Conservation (phyloP, 2,797 vertebrate genomes). For the Hafferia zeledoni region DNA sequence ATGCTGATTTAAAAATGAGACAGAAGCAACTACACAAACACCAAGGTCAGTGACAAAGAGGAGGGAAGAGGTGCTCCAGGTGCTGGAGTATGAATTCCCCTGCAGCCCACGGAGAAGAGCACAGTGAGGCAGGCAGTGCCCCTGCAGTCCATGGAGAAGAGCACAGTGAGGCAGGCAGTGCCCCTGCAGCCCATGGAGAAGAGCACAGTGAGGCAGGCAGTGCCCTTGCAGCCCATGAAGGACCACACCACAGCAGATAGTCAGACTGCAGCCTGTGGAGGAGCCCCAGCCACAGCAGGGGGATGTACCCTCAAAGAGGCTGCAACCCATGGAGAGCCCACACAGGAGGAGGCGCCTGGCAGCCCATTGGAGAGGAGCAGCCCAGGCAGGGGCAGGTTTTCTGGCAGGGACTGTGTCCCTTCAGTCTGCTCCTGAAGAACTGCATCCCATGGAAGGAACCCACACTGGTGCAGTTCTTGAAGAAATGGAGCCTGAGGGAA, state of each 20-base stretch:
- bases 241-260: too few species aligned
- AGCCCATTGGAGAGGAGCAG: not conserved
- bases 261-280: too few species aligned
- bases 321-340: too few species aligned
- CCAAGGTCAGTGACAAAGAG: not conserved
- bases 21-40: not conserved
- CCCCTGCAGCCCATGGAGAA: too few species aligned
- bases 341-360: not conserved
- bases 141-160: too few species aligned
- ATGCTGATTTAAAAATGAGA: not conserved
- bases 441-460: not conserved
- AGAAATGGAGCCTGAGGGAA: not conserved
- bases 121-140: too few species aligned
- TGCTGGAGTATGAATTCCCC: not conserved
- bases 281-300: too few species aligned
- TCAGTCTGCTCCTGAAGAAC: not conserved
- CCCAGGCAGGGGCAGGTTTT: not conserved
- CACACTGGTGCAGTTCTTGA: not conserved
- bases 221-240: too few species aligned
- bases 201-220: too few species aligned
- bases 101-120: not conserved
- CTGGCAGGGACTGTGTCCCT: not conserved
- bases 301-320: too few species aligned
- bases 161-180: too few species aligned
- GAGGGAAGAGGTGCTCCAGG: not conserved